These are phyloP conservation scores for Eupithecia insigniata DNA, from an alignment of 2,888 invertebrate genomes.

Conservation along the genomic window DNA sequence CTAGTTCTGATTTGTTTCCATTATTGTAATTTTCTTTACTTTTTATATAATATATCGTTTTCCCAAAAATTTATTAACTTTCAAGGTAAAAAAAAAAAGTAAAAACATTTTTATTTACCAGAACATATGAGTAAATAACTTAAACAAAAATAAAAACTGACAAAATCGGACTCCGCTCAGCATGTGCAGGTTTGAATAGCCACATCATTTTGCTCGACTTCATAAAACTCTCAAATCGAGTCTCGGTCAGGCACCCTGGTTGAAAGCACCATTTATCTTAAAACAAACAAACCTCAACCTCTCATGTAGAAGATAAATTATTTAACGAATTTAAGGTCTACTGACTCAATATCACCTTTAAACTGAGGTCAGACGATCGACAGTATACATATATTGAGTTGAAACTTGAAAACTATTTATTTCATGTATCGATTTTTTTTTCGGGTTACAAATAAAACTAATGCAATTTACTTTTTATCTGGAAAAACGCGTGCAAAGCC, in stretches of 20 bases:
- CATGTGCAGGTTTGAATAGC: not conserved
- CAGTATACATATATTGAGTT: not conserved
- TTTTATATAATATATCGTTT: not conserved
- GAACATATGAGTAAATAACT: too few relatives aligned
- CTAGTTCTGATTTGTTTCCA: too few relatives aligned
- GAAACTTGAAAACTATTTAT: not conserved
- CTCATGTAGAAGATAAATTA: constrained; percentile 1
- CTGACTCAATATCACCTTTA: not conserved
- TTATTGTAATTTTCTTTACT: too few relatives aligned
- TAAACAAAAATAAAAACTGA: too few relatives aligned
- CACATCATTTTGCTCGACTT: not conserved
- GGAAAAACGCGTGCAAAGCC: too few relatives aligned
- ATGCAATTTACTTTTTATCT: not conserved
- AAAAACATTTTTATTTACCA: too few relatives aligned
- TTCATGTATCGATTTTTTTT: too few relatives aligned
- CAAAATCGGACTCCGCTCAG: too few relatives aligned
- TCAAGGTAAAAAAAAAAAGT: too few relatives aligned
- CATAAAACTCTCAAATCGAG: not conserved
- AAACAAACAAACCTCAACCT: not conserved
- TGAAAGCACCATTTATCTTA: constrained; percentile 6
- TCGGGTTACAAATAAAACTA: not conserved
- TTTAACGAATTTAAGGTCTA: not conserved
- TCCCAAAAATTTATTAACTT: not conserved
- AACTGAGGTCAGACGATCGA: not conserved
- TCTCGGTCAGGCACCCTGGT: constrained; percentile 1